Evolutionary conservation across 2,797 vertebrate genomes (phyloP).

Genomic region (Lithobates sylvaticus): DNA sequence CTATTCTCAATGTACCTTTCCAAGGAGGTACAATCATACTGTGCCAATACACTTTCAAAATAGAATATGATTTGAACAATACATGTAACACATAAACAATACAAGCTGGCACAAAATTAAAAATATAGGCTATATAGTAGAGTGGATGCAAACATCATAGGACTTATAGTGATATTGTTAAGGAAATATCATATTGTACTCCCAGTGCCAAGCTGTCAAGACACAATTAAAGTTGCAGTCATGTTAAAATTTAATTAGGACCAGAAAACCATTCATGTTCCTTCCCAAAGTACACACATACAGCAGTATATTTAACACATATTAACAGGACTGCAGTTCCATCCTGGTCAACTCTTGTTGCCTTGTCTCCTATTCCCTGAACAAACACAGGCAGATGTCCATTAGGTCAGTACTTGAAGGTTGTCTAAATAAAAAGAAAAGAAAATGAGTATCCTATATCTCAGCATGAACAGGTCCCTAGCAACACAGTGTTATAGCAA

Average conservation of each 20-base stretch:
- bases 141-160: constrained; percentile 25
- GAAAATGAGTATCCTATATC: constrained; percentile 60
- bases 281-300: constrained; percentile 33
- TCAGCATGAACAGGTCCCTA: constrained; percentile 65
- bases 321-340: constrained; percentile 35
- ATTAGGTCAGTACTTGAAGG: constrained; percentile 69
- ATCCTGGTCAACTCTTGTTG: constrained; percentile 40
- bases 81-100: neutral
- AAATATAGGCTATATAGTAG: constrained; percentile 24
- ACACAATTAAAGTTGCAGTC: constrained; percentile 51
- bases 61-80: too few species aligned
- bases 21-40: too few species aligned
- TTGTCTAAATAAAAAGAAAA: constrained; percentile 70
- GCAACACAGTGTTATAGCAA: constrained; percentile 59
- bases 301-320: constrained; percentile 45
- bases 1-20: too few species aligned
- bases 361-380: constrained; percentile 45
- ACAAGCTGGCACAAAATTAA: neutral
- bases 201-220: constrained; percentile 53
- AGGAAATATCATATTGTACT: constrained; percentile 45
- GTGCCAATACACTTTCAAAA: too few species aligned
- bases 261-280: constrained; percentile 37
- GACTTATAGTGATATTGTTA: constrained; percentile 45
- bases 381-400: constrained; percentile 76
- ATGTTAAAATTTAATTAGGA: constrained; percentile 59